Base-by-base conservation (phyloP, 2,797 vertebrate genomes). In the Morelia viridis region DNA sequence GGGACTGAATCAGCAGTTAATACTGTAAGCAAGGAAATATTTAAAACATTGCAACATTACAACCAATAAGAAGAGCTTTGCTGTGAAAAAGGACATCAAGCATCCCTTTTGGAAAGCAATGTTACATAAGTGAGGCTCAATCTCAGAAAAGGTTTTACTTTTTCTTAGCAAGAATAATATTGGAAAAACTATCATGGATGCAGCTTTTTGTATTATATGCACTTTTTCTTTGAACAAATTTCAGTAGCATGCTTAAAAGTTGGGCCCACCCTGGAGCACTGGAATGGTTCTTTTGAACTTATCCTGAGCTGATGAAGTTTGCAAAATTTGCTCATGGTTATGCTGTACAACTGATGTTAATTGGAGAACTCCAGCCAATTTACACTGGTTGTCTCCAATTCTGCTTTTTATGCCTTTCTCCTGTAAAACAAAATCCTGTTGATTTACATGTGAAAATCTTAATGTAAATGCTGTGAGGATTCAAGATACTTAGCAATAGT, bases 401-500 rank as follows among this genome's bases (percentile, higher is more conserved):
- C 22, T 0, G 0, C n/a, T 2, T 87, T 53, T 90, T 91, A 88
- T 89, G 91, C 24, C 85, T 53, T 87, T 90, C 11, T 58, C 85
- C 80, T 61, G 12, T 35, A 87, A 88, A 80, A 68, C 84, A 46
- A 91, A 3, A 0, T 65, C 84, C 62, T 64, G 83, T 85, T 88
- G 62, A 24, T 83, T 26, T 26, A 58, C 61, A 92, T 92, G 31
- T 92, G 46, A 76, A 95, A 96, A 93, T 87, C 28, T 71, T 87
- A 8, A 62, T 28, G 83, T 58, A 90, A 93, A 93, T 41, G 87
- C 84, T 89, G 61, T 89, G 94, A 93, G 65, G 91, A 87, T 91
- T 95, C 46, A 11, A 35, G 35, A 26, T 88, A 86, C 94, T 94
- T 91, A 95, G 94, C 94, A 90, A 19, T 91, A 86, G 92, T 94